Evolutionary conservation across 2,888 invertebrate species (phyloP), one percentile per base, ranked within the genome.

Genomic region (Coenonympha arcania): DNA sequence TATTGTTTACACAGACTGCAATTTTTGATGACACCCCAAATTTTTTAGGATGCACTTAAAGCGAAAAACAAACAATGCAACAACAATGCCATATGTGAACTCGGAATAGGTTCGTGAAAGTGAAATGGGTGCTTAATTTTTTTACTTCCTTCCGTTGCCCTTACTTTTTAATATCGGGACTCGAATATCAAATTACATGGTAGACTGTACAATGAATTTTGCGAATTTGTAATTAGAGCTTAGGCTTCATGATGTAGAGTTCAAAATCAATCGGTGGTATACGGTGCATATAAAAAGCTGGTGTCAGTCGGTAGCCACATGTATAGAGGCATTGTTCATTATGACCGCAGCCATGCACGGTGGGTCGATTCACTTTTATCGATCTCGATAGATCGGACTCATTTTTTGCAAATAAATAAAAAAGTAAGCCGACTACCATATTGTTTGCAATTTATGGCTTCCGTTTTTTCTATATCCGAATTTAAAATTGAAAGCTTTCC

Each of bases 101-200:
- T 60, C 62, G 68, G 69, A 77, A 76, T 75, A 76, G 73, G 76
- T 58, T 54, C 72, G 76, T 73, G 80, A 84, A 84, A 85, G 83
- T 81, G 80, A 81, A 45, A 76, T 81, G 74, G 74, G 68, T 73
- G 74, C 74, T 69, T 67, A 67, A 64, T 76, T 83, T 84, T 71
- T 85, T 83, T 77, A 83, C 74, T 85, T 86, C 85, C 86, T 84
- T 85, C 86, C 86, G 85, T 66, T 80, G 77, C 76, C 79, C 76
- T 79, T 73, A 73, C 79, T 81, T 82, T 72, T 83, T 79, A 77
- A 79, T 73, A 67, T 65, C 71, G 67, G 79, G 79, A 79, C 76
- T 78, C 76, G 74, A 79, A 78, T 84, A 84, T 86, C 80, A 76
- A 83, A 79, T 86, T 81, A 76, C 84, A 65, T 58, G 66, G 60